Percentiles rank a stretch among this genome's conserved stretches.
phyloP scores from a whole-genome alignment of 2,888 invertebrate genomes.

The Bimastos eiseni region DNA sequence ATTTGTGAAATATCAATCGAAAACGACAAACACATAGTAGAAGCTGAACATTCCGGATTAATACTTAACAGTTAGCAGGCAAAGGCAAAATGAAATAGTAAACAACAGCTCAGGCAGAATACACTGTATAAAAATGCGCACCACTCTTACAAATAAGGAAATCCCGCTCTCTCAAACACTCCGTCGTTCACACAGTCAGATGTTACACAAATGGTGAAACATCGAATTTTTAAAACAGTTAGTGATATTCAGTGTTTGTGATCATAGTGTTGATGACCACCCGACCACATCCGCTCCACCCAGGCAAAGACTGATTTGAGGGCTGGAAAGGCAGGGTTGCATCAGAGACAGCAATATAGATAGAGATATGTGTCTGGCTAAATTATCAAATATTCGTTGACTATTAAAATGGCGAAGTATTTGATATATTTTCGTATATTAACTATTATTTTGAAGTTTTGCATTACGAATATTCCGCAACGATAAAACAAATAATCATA shows the following conservation, averaged over 20 bases:
- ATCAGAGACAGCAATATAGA: too few relatives aligned
- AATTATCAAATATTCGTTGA: not conserved
- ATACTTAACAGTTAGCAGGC: slow-evolving; percentile 5
- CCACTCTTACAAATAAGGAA: not conserved
- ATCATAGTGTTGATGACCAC: not conserved
- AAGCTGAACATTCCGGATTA: slow-evolving; percentile 6
- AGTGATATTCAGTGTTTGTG: not conserved
- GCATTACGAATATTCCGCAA: not conserved
- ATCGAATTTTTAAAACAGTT: not conserved
- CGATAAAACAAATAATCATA: not conserved
- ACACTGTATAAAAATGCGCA: not conserved
- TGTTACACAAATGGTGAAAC: not conserved
- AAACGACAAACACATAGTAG: not conserved
- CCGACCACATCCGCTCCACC: too few relatives aligned
- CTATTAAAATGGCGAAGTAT: not conserved
- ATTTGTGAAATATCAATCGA: not conserved
- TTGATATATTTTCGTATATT: not conserved
- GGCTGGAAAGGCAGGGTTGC: too few relatives aligned
- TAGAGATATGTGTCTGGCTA: too few relatives aligned
- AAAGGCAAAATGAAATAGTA: not conserved
- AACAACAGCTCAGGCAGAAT: not conserved
- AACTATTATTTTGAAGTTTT: not conserved
- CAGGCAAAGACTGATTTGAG: too few relatives aligned
- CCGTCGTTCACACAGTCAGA: not conserved
- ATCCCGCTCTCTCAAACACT: not conserved